Conservation (phyloP, 2,888 invertebrate species). For the Phaonia tiefii region DNA sequence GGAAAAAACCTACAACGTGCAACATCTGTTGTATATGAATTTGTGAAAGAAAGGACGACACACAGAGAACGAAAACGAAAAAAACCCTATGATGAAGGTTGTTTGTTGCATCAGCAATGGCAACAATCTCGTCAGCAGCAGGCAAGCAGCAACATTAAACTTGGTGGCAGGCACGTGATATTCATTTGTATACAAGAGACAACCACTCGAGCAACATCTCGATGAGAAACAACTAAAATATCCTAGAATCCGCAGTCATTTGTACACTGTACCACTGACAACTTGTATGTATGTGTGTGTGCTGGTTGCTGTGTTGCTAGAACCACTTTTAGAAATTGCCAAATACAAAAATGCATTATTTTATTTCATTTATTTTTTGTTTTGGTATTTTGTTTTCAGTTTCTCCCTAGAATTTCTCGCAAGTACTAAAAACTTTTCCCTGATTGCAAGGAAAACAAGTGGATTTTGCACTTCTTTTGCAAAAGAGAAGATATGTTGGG, state of each 20-base stretch:
- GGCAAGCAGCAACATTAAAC: constrained; percentile 59
- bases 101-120: constrained; percentile 21
- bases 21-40: constrained; percentile 64
- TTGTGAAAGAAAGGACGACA: constrained; percentile 29
- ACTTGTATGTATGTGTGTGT: no score
- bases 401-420: not conserved
- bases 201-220: constrained; percentile 27
- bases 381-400: no score
- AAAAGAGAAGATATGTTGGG: not conserved
- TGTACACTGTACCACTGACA: not conserved
- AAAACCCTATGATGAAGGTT: constrained; percentile 23
- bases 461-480: not conserved
- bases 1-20: constrained; percentile 50
- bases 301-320: no score
- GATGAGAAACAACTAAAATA: no score
- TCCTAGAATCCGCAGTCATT: constrained; percentile 7
- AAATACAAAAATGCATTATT: constrained; percentile 44
- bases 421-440: not conserved
- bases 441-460: not conserved
- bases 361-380: constrained; percentile 5
- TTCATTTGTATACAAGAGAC: constrained; percentile 63
- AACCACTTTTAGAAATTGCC: constrained; percentile 63
- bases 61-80: not conserved
- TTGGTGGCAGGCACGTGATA: constrained; percentile 62
- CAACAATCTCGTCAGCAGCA: constrained; percentile 57